phyloP scores from a whole-genome alignment of 2,113 vertebrate species.

The Etheostoma cragini region DNA sequence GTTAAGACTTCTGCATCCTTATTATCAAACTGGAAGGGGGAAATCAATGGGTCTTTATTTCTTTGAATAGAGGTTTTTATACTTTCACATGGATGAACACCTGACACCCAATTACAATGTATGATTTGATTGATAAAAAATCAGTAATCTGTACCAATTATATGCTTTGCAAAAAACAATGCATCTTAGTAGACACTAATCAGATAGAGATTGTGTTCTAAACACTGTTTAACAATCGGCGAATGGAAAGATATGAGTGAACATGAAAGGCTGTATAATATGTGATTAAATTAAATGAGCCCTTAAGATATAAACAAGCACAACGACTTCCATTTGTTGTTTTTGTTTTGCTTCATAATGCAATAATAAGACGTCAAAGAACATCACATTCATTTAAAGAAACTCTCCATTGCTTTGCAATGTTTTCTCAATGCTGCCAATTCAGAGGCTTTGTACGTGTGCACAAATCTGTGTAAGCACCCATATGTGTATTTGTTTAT shows the following conservation, averaged over 20 bases:
- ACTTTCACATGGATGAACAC: background rate
- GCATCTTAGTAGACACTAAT: conserved; percentile 6
- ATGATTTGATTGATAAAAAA: conserved; percentile 8
- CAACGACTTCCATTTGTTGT: conserved; percentile 6
- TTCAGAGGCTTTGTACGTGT: background rate
- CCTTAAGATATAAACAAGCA: conserved; percentile 34
- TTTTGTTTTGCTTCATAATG: conserved; percentile 24
- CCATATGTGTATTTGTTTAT: background rate
- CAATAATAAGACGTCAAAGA: conserved; percentile 49
- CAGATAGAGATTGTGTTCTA: conserved; percentile 18
- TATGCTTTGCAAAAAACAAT: conserved; percentile 6
- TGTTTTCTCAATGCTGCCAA: background rate
- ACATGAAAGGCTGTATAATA: conserved; percentile 37
- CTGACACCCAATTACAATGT: conserved; percentile 5
- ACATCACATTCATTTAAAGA: background rate
- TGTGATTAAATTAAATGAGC: conserved; percentile 41
- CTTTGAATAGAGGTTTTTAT: conserved; percentile 7
- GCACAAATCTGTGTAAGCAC: background rate
- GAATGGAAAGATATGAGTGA: conserved; percentile 17
- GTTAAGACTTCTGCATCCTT: background rate
- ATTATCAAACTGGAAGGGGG: background rate
- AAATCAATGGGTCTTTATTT: background rate
- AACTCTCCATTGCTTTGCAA: background rate
- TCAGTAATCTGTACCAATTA: background rate
- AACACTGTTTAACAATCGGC: background rate